Conservation (phyloP, 2,888 invertebrate species). For the Dicyrtomina minuta region DNA sequence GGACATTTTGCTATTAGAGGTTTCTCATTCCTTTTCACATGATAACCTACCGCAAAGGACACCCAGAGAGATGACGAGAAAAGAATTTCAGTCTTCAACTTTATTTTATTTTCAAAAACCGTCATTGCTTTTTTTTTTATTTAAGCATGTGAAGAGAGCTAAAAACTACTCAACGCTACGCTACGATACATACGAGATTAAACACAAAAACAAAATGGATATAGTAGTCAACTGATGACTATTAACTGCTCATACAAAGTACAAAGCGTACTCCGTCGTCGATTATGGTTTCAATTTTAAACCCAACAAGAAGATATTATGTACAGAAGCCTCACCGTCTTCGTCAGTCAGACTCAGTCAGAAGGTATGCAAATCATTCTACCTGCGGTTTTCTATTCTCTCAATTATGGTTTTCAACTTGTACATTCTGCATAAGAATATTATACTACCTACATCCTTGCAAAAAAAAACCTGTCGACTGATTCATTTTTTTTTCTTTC, state of each 20-base stretch:
- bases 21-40: constrained; percentile 19
- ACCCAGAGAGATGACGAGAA: constrained; percentile 20
- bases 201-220: background rate
- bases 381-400: constrained; percentile 3
- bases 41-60: constrained; percentile 29
- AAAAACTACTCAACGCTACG: background rate
- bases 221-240: background rate
- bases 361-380: background rate
- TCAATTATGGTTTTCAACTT: constrained; percentile 4
- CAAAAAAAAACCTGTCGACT: no score
- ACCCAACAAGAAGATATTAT: background rate
- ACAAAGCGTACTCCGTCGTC: background rate
- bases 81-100: background rate
- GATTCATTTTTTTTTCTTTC: no score
- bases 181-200: no score
- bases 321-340: background rate
- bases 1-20: background rate
- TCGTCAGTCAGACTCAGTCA: no score
- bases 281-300: background rate
- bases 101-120: background rate
- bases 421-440: no score
- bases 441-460: no score
- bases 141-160: background rate
- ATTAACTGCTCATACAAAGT: background rate
- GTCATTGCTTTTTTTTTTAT: background rate